Evolutionary conservation across 1,140 invertebrate genomes (phyloP).

Genomic region (Myzus persicae): DNA sequence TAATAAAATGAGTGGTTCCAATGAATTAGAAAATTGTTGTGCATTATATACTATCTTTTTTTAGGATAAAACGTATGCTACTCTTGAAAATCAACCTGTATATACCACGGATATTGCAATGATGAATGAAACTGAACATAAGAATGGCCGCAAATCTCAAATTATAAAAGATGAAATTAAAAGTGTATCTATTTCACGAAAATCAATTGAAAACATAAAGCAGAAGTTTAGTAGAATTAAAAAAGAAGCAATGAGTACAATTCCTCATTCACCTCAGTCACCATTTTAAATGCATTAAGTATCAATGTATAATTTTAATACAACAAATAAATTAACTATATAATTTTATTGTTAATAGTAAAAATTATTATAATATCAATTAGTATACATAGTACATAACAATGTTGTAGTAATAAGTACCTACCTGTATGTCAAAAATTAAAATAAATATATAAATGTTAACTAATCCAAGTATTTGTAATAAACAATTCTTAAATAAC

Average conservation of each 20-base stretch:
- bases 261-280: constrained; percentile 47
- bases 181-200: constrained; percentile 50
- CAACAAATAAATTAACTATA: too few species aligned
- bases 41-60: neutral
- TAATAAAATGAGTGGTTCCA: neutral
- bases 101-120: too few species aligned
- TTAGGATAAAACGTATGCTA: neutral
- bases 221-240: constrained; percentile 44
- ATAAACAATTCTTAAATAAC: neutral
- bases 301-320: neutral
- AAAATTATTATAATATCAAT: neutral
- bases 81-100: neutral
- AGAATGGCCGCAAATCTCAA: neutral
- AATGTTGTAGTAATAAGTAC: neutral
- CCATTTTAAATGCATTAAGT: neutral
- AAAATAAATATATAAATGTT: neutral
- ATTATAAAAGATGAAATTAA: constrained; percentile 45
- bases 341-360: neutral
- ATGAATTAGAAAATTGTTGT: neutral
- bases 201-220: constrained; percentile 54
- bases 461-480: neutral
- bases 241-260: constrained; percentile 52
- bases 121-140: neutral
- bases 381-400: neutral
- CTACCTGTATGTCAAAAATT: neutral